Evolutionary conservation across 1,140 invertebrate species (phyloP).

Genomic region (Neotoxoptera formosana): DNA sequence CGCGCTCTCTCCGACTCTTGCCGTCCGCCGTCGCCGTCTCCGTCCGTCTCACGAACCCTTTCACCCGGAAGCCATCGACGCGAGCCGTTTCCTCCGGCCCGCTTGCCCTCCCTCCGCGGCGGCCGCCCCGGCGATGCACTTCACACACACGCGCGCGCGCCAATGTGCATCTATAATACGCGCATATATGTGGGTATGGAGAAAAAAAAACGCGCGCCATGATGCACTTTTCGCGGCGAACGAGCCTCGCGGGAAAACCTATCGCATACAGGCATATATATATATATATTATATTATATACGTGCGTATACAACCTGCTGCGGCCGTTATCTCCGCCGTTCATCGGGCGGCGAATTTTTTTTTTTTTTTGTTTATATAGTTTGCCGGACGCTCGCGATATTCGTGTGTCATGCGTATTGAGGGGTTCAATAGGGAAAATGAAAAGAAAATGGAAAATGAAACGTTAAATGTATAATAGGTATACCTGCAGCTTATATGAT

Average conservation of each 20-base stretch:
- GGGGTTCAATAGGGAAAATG: background rate
- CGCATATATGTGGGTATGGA: no score
- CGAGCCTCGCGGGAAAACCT: background rate
- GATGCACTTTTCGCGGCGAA: background rate
- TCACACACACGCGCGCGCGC: background rate
- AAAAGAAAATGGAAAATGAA: no score
- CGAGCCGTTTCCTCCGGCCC: background rate
- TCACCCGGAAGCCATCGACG: conserved; percentile 37
- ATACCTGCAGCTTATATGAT: background rate
- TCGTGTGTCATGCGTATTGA: background rate
- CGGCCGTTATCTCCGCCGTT: background rate
- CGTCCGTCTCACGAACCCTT: conserved; percentile 11
- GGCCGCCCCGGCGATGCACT: background rate
- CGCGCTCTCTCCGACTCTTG: background rate
- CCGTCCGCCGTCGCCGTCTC: background rate
- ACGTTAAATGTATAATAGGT: background rate
- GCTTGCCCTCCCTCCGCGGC: background rate
- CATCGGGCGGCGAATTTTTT: background rate
- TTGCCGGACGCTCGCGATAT: background rate
- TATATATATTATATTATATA: background rate
- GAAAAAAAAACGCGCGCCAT: background rate
- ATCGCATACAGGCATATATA: background rate
- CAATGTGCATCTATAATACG: background rate
- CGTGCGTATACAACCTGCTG: background rate
- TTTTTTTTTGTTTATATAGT: background rate